Evolutionary conservation across 2,888 invertebrate genomes (phyloP).

Genomic region (Aphodius sticticus): DNA sequence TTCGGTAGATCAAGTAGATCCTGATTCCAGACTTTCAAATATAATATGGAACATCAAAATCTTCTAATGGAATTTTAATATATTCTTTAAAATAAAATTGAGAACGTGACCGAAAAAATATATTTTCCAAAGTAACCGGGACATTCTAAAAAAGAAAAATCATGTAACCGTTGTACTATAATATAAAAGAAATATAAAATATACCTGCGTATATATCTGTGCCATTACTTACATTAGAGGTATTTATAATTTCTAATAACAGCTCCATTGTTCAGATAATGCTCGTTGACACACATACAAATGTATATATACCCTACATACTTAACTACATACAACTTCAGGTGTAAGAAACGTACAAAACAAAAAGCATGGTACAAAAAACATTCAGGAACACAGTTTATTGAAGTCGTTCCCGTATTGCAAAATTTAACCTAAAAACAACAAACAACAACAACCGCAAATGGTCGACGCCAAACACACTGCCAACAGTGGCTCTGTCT

Average conservation of each 20-base stretch:
- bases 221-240: background rate
- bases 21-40: no score
- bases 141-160: background rate
- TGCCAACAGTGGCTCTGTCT: constrained; percentile 60
- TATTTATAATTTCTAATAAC: background rate
- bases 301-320: constrained; percentile 8
- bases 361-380: constrained; percentile 27
- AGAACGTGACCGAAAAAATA: no score
- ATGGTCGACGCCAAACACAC: constrained; percentile 50
- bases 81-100: no score
- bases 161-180: constrained; percentile 4
- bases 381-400: constrained; percentile 46
- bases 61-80: no score
- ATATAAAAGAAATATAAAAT: background rate
- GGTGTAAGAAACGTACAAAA: constrained; percentile 23
- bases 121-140: no score
- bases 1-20: no score
- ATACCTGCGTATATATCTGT: background rate
- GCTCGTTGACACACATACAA: constrained; percentile 16
- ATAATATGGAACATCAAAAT: no score
- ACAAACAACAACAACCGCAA: constrained; percentile 26
- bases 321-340: constrained; percentile 24
- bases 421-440: constrained; percentile 30
- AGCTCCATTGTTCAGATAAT: background rate
- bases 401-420: constrained; percentile 24